Base-by-base conservation (phyloP, 2,797 vertebrate species). In the Trematocara caparti region DNA sequence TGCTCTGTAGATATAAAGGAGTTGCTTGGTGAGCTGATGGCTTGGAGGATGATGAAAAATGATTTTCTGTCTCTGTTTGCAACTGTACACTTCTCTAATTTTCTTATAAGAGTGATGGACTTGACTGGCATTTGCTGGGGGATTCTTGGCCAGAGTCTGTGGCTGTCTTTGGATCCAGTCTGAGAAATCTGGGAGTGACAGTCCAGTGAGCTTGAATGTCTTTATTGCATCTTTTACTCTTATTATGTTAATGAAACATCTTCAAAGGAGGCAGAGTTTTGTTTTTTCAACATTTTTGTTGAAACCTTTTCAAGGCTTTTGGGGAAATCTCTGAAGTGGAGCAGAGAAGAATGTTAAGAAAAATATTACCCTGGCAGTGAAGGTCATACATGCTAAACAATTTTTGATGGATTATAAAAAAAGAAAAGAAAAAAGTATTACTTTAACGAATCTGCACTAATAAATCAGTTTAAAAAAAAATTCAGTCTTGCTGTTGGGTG, bases 1-100 rank as follows among this genome's bases (percentile, higher is more conserved):
- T 76, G 72, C 89, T 83, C 15, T 14, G 24, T 1, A 8, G 38
- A 78, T n/a, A 40, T 51, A 74, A 77, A 86, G 38, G 24, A 76
- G 17, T 30, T 21, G 15, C 49, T 76, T 55, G 64, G 34, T 32
- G 27, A 53, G 66, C 15, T 48, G 53, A 66, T 19, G 27, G 27
- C 36, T 47, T 9, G 1, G 8, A 45, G 34, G 21, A 36, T 66
- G 17, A 12, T 8, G 11, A 64, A 43, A 78, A 89, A 79, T 15
- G 38, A 69, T 82, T 86, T 88, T 86, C 78, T 76, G 75, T 87
- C 76, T 64, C 24, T 32, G 12, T 78, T 21, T 53, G 19, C 3
- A 5, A 51, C 73, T 73, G 38, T 6, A 47, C 8, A 15, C 36
- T 21, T 30, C 64, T 76, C 19, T 57, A 17, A 71, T 19, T 45